phyloP scores from a whole-genome alignment of 2,888 invertebrate species.

The Lasioglossum oenotherae region DNA sequence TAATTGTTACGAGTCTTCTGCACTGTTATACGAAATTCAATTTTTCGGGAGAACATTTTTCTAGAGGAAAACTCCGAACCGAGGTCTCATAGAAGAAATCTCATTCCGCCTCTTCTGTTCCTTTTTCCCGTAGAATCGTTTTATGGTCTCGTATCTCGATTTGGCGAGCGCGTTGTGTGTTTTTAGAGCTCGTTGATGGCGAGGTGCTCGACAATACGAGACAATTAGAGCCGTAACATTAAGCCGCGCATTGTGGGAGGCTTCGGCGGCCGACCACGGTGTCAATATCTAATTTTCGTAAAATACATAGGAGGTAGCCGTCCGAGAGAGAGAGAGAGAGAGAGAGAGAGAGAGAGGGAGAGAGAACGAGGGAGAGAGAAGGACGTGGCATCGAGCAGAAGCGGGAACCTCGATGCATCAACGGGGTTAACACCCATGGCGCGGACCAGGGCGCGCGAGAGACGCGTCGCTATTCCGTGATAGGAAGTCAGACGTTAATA shows the following conservation, averaged over 20 bases:
- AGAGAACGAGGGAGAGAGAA: neutral
- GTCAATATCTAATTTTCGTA: constrained; percentile 44
- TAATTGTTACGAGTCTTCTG: neutral
- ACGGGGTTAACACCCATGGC: constrained; percentile 33
- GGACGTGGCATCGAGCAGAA: neutral
- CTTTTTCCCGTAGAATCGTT: neutral
- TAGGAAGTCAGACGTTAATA: constrained; percentile 69
- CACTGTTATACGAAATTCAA: neutral
- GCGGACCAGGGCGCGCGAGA: constrained; percentile 27
- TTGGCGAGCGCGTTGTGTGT: neutral
- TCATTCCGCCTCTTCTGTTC: neutral
- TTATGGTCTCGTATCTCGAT: neutral
- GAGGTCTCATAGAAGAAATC: neutral
- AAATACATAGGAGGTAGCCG: constrained; percentile 21
- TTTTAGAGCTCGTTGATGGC: neutral
- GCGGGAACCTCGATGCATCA: constrained; percentile 14
- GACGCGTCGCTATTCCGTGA: constrained; percentile 43
- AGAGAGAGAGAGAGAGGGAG: neutral
- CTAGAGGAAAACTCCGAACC: neutral
- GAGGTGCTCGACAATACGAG: neutral
- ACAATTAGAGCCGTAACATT: constrained; percentile 1
- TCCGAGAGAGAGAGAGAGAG: neutral
- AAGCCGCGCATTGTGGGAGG: neutral
- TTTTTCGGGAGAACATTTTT: neutral
- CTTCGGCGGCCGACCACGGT: neutral